Evolutionary conservation across 1,140 invertebrate species (phyloP).

Genomic region (Drosophila repletoides): DNA sequence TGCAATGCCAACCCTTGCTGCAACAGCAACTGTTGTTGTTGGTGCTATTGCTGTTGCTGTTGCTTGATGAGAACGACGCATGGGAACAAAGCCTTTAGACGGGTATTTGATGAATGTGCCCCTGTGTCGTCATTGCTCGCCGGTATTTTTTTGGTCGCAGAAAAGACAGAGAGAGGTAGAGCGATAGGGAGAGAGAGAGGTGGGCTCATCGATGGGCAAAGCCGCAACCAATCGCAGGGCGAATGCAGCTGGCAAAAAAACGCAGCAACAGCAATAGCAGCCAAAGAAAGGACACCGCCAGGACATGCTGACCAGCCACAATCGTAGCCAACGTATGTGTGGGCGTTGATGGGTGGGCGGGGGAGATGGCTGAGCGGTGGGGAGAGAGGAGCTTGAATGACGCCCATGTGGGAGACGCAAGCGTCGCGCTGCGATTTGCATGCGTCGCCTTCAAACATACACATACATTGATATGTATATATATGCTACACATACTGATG

Average conservation of each 20-base stretch:
- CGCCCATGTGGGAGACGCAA: conserved; percentile 45
- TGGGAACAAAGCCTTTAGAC: conserved; percentile 21
- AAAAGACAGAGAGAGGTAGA: not conserved
- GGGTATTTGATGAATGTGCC: conserved; percentile 41
- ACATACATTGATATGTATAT: not conserved
- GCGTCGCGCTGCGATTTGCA: conserved; percentile 66
- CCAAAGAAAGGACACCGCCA: conserved; percentile 21
- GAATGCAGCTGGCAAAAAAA: conserved; percentile 76
- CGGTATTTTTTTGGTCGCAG: conserved; percentile 16
- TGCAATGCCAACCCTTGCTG: conserved; percentile 42
- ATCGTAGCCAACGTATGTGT: conserved; percentile 5
- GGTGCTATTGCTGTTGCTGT: conserved; percentile 3
- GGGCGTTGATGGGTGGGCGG: not conserved
- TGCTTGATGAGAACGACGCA: conserved; percentile 18
- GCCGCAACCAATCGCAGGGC: conserved; percentile 71
- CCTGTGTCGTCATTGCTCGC: conserved; percentile 16
- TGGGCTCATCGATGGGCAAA: conserved; percentile 57
- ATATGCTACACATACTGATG: not conserved
- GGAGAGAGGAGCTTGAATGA: conserved; percentile 12
- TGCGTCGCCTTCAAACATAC: conserved; percentile 49
- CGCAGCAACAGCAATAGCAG: conserved; percentile 47
- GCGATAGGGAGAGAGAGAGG: not conserved
- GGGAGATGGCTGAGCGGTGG: not conserved
- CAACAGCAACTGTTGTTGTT: not conserved
- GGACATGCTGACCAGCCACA: conserved; percentile 63